phyloP scores from a whole-genome alignment of 53 echinoderm and acorn worm species.

The Paracentrotus lividus region DNA sequence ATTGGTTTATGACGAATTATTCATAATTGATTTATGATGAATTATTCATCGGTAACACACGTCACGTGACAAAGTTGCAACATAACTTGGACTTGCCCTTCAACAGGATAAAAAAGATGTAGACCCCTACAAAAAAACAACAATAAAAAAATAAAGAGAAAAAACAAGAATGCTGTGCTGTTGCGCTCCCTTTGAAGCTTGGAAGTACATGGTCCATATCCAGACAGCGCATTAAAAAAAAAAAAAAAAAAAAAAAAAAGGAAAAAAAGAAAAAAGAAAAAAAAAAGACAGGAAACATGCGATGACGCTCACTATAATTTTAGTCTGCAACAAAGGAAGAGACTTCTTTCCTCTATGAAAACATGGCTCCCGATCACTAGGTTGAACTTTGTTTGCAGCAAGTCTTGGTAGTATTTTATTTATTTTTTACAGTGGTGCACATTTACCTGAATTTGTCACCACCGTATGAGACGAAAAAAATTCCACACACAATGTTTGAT shows the following conservation, averaged over 20 bases:
- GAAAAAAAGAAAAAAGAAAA: slow-evolving; percentile 40
- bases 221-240: slow-evolving; percentile 63
- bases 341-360: slow-evolving; percentile 63
- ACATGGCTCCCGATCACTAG: slow-evolving; percentile 43
- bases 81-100: too few relatives aligned
- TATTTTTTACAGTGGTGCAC: too few relatives aligned
- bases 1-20: too few relatives aligned
- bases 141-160: background rate
- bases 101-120: slow-evolving; percentile 1
- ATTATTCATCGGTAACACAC: too few relatives aligned
- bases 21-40: too few relatives aligned
- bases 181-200: slow-evolving; percentile 56
- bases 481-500: slow-evolving; percentile 31
- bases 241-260: slow-evolving; percentile 48
- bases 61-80: too few relatives aligned
- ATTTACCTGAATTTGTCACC: background rate
- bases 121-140: background rate
- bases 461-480: background rate
- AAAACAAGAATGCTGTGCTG: slow-evolving; percentile 2
- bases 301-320: slow-evolving; percentile 71
- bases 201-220: slow-evolving; percentile 61
- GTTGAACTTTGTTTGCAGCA: slow-evolving; percentile 45
- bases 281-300: slow-evolving; percentile 70
- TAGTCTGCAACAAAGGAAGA: slow-evolving; percentile 71
- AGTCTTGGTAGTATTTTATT: background rate